phyloP scores from a whole-genome alignment of 2,888 invertebrate species.

The Drosophila meridionalis region DNA sequence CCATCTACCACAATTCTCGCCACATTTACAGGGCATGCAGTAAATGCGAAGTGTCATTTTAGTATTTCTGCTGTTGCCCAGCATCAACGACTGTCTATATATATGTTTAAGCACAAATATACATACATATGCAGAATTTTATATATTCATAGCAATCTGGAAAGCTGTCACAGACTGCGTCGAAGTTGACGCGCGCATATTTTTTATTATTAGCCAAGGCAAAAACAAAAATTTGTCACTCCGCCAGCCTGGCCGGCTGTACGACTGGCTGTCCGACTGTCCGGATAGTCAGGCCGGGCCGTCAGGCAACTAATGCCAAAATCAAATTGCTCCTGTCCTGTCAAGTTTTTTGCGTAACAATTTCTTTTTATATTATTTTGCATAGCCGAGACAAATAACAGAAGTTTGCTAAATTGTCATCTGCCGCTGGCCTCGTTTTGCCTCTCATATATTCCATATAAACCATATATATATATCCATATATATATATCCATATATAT shows the following conservation, averaged over 20 bases:
- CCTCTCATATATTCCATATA: conserved; percentile 18
- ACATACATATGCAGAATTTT: conserved; percentile 33
- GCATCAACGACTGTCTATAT: not conserved
- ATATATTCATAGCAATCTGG: conserved; percentile 75
- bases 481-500: conserved; percentile 9
- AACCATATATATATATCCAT: conserved; percentile 11
- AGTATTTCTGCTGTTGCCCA: conserved; percentile 10
- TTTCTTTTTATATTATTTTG: conserved; percentile 52
- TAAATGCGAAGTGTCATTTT: conserved; percentile 6
- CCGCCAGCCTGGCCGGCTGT: conserved; percentile 8
- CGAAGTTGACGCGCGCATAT: conserved; percentile 58
- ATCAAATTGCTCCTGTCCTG: conserved; percentile 73
- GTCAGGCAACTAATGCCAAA: conserved; percentile 45
- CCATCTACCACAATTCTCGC: not conserved
- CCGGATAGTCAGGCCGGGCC: not conserved
- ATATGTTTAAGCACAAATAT: conserved; percentile 10
- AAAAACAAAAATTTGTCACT: conserved; percentile 58
- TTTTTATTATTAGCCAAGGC: conserved; percentile 70
- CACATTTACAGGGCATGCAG: conserved; percentile 24
- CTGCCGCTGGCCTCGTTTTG: conserved; percentile 43
- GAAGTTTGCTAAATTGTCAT: conserved; percentile 72
- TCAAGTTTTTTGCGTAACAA: conserved; percentile 64
- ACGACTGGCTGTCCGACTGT: conserved; percentile 10
- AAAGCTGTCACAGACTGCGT: conserved; percentile 69
- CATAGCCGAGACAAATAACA: conserved; percentile 66